Evolutionary conservation across 2,113 vertebrate species (phyloP).

Genomic region (Azemiops feae): DNA sequence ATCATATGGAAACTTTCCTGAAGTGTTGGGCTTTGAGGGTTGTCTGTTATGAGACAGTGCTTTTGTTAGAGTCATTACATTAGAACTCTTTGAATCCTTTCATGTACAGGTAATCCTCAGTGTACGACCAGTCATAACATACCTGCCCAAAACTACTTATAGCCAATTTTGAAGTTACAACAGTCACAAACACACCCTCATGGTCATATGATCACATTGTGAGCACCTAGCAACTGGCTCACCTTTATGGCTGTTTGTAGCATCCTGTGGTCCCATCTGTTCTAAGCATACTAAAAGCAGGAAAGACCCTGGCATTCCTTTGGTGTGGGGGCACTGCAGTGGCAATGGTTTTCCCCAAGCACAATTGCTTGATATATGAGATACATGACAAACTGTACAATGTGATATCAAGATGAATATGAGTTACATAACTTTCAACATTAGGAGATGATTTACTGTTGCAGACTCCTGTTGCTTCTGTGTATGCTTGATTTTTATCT

Average conservation of each 20-base stretch:
- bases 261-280: not conserved
- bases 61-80: not conserved
- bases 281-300: not conserved
- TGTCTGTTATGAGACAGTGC: no score
- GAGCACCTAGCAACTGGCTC: no score
- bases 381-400: not conserved
- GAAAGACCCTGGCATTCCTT: not conserved
- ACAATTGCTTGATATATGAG: not conserved
- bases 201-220: no score
- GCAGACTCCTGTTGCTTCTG: not conserved
- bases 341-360: no score
- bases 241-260: no score
- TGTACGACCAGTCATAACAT: not conserved
- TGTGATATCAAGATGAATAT: not conserved
- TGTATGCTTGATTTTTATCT: not conserved
- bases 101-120: not conserved
- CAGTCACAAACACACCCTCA: no score
- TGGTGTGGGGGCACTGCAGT: not conserved
- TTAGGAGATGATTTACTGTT: not conserved
- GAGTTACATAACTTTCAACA: not conserved
- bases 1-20: not conserved
- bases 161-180: no score
- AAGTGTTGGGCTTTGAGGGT: not conserved
- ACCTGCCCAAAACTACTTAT: no score
- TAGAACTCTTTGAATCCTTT: not conserved